These are phyloP conservation scores for Ameiurus melas DNA, from an alignment of 2,113 vertebrate species.

Conservation along the genomic window DNA sequence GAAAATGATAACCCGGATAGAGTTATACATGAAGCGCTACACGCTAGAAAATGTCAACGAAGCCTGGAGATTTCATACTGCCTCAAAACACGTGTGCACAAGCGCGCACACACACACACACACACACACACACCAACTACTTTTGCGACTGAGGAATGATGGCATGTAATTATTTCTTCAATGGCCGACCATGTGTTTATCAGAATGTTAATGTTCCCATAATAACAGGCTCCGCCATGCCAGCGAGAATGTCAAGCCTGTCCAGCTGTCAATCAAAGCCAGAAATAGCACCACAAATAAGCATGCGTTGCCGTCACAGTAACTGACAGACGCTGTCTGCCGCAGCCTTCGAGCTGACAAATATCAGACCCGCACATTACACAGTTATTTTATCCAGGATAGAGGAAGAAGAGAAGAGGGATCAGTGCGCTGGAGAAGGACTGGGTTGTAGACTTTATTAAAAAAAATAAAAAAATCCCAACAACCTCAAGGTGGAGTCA, in stretches of 20 bases:
- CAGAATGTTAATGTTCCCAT: slow-evolving; percentile 99
- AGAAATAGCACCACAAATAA: slow-evolving; percentile 91
- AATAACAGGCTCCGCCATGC: slow-evolving; percentile 92
- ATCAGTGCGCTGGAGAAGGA: slow-evolving; percentile 23
- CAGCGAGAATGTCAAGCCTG: slow-evolving; percentile 87
- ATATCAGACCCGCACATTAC: slow-evolving; percentile 64
- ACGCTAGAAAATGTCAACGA: neutral
- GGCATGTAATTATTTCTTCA: slow-evolving; percentile 97
- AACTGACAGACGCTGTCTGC: slow-evolving; percentile 78
- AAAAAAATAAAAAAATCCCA: neutral
- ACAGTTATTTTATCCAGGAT: slow-evolving; percentile 65
- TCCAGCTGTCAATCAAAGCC: slow-evolving; percentile 88
- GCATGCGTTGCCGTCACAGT: slow-evolving; percentile 77
- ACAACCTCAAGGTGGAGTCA: slow-evolving; percentile 6
- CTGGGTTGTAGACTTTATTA: neutral
- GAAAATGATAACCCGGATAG: neutral
- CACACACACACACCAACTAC: slow-evolving; percentile 44
- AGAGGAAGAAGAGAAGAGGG: slow-evolving; percentile 49
- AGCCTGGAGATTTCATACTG: neutral
- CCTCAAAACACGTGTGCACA: slow-evolving; percentile 35
- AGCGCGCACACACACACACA: slow-evolving; percentile 34
- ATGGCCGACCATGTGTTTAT: slow-evolving; percentile 91
- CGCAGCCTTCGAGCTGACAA: slow-evolving; percentile 76
- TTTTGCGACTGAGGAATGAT: slow-evolving; percentile 83
- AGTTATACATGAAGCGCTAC: neutral